Evolutionary conservation across 2,113 vertebrate species (phyloP), one percentile per base, ranked within the genome.

Genomic region (Addax nasomaculatus): DNA sequence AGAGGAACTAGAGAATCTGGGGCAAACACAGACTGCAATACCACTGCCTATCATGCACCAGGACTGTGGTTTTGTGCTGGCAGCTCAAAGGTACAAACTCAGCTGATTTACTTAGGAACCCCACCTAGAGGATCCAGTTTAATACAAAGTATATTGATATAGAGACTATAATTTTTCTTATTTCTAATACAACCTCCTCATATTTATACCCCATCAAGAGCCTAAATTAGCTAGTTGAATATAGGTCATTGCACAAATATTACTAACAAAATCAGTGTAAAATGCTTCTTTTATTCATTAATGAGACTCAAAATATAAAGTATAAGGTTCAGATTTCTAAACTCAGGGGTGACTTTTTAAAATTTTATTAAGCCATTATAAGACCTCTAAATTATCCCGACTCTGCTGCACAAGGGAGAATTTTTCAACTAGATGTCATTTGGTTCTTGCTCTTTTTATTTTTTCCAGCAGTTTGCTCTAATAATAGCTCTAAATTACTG

Each of bases 311-410:
- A 83, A 83, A 89, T 89, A 81, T 55, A 81, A 93, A 85, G 49
- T 81, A 23, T 70, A 64, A 96, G 43, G 84, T 73, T 89, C 88
- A 55, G n/a, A 86, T 92, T 92, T 89, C 57, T 81, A 89, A 81
- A 47, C 53, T 27, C 23, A 70, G 12, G 30, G 64, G 47, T 83
- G 45, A 57, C 57, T 80, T 89, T 51, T 73, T 16, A 60, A 89
- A 85, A 13, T 7, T 92, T 79, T 89, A 92, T 93, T 93, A 93
- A 85, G 36, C 47, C 51, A 73, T 79, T 87, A 51, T 36, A 95
- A 93, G 27, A 84, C 55, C 27, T 78, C 60, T 73, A 95, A 94
- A 92, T 86, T 95, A 90, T 49, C 70, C 7, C 83, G 76, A 95
- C 8, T 14, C 17, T 25, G 7, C 33, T 76, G n/a, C 29, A 95